Base-by-base conservation (phyloP, 2,797 vertebrate genomes). In the Channa striata region DNA sequence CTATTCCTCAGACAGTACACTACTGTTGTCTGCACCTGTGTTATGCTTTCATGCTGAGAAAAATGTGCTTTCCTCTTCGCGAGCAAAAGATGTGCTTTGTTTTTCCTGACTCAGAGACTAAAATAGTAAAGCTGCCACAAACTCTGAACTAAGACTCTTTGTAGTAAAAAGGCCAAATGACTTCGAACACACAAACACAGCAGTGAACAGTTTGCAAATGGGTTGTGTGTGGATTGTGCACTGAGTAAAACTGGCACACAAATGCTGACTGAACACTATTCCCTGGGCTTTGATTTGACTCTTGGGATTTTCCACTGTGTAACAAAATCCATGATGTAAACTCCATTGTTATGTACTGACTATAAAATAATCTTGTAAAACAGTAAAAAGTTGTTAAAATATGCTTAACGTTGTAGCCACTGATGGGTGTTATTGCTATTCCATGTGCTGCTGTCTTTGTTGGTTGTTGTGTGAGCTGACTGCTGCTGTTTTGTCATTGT, bases 1-100 rank as follows among this genome's bases (percentile, higher is more conserved):
- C 56, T 40, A 11, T 49, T 56, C 59, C 70, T 68, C 46, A 79
- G 67, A 87, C 83, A 87, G 85, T 82, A 64, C 60, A 13, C 73
- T 69, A 72, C 80, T 85, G 75, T 72, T 80, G 63, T 69, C 68
- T 84, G 88, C 89, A 92, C 77, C 84, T 87, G 87, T 87, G 90
- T 85, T 86, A 44, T 88, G 83, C 78, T 87, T 86, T 83, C 73
- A 76, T 53, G 76, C 83, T 83, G 82, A 90, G 74, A 80, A 83
- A 84, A 82, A 84, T 80, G 73, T 81, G 67, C 80, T 72, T 69
- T 84, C 56, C 83, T 80, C 73, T 77, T 64, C 11, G 74, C 39
- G 75, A 70, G 58, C 50, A 49, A 63, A 72, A 79, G 62, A 83
- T 83, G 74, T 50, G 83, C 78, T 82, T 74, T 74, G 72, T 87